phyloP scores from a whole-genome alignment of 2,888 invertebrate genomes.

The Heliconius sara region DNA sequence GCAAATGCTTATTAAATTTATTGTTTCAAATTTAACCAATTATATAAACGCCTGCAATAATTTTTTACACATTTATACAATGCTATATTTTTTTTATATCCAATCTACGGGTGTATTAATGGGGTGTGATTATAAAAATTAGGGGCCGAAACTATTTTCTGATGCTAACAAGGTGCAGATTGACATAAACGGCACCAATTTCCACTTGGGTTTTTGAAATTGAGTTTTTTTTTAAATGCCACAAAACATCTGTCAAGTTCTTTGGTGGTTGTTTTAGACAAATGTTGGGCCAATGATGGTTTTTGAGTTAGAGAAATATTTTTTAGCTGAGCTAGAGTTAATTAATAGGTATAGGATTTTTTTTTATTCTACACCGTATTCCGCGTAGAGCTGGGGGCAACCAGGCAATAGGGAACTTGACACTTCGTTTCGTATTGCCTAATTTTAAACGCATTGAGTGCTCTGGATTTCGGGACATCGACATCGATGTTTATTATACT shows the following conservation, averaged over 20 bases:
- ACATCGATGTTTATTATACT: not conserved
- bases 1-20: not conserved
- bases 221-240: slow-evolving; percentile 20
- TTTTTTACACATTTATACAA: slow-evolving; percentile 18
- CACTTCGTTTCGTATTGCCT: too few relatives aligned
- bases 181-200: slow-evolving; percentile 36
- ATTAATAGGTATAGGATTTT: too few relatives aligned
- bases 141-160: slow-evolving; percentile 19
- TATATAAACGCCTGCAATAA: not conserved
- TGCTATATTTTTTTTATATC: slow-evolving; percentile 8
- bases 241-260: slow-evolving; percentile 64
- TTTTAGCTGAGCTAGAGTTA: too few relatives aligned
- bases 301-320: not conserved
- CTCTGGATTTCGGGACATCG: not conserved
- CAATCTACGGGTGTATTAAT: slow-evolving; percentile 15
- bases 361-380: not conserved
- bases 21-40: slow-evolving; percentile 9
- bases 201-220: slow-evolving; percentile 23
- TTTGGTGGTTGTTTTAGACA: slow-evolving; percentile 24
- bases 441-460: too few relatives aligned
- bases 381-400: not conserved
- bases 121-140: slow-evolving; percentile 24
- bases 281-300: slow-evolving; percentile 13
- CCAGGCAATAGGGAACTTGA: not conserved
- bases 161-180: slow-evolving; percentile 40